Percentiles rank a stretch among this genome's conserved stretches.
Conservation (phyloP, 2,113 vertebrate species). For the Galemys pyrenaicus region DNA sequence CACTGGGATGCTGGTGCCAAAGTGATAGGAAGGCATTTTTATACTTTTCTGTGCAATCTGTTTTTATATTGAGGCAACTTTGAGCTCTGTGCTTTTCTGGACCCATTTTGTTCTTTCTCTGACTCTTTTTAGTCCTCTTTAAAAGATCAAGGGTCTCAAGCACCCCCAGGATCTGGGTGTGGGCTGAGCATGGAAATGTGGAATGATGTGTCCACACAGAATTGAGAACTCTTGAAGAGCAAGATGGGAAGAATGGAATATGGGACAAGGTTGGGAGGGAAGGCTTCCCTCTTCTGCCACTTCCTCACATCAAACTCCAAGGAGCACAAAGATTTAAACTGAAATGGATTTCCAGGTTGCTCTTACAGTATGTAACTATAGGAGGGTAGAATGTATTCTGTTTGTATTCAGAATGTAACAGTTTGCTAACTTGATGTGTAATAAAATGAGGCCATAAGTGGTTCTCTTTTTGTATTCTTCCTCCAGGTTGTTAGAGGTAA, state of each 20-base stretch:
- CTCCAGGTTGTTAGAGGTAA: not conserved
- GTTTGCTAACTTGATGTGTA: not conserved
- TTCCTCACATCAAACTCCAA: not conserved
- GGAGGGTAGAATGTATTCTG: not conserved
- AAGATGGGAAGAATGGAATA: not conserved
- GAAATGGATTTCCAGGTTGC: not conserved
- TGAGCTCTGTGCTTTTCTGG: not conserved
- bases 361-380: not conserved
- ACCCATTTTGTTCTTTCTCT: not conserved
- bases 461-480: not conserved
- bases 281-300: not conserved
- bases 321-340: not conserved
- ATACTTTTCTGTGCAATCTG: not conserved
- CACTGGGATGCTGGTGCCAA: not conserved
- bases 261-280: not conserved
- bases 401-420: too few relatives aligned
- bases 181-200: not conserved
- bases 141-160: not conserved
- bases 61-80: not conserved
- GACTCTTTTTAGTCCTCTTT: not conserved
- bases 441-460: too few relatives aligned
- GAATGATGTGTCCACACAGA: not conserved
- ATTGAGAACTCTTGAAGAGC: accelerated
- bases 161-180: not conserved
- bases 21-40: not conserved